A percentile compares a stretch with the other conserved stretches of the same genome.
Evolutionary conservation across 2,888 invertebrate genomes (phyloP).

Genomic region (Stramonita haemastoma): DNA sequence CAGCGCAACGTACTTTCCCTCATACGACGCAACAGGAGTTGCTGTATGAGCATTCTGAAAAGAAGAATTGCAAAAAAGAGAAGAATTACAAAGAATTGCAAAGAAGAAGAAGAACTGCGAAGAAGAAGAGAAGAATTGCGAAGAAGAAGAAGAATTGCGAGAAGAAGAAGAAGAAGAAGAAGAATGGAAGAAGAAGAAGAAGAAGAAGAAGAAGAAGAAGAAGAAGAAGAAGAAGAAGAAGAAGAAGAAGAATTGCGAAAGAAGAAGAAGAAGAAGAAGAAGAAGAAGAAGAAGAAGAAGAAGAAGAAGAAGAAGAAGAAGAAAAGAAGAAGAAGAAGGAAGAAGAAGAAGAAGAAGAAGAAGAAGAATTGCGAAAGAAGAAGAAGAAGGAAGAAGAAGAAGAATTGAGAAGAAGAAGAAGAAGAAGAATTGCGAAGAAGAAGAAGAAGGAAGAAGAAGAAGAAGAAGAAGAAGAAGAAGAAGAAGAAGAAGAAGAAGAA

Average conservation of each 20-base stretch:
- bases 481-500: background rate
- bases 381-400: background rate
- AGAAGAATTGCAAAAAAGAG: background rate
- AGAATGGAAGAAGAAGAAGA: background rate
- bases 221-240: no score
- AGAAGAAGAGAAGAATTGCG: background rate
- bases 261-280: background rate
- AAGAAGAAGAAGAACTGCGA: background rate
- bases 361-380: no score
- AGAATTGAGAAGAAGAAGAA: background rate
- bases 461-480: background rate
- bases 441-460: background rate
- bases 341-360: background rate
- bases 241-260: no score
- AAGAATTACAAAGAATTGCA: no score
- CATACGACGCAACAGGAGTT: background rate
- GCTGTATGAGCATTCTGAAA: background rate
- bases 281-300: background rate
- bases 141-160: background rate
- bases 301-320: background rate
- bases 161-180: no score
- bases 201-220: background rate
- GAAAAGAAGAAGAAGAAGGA: background rate
- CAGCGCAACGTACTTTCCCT: no score
- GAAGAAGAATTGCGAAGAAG: background rate